phyloP scores from a whole-genome alignment of 1,140 invertebrate species.

The Telenomus remus region DNA sequence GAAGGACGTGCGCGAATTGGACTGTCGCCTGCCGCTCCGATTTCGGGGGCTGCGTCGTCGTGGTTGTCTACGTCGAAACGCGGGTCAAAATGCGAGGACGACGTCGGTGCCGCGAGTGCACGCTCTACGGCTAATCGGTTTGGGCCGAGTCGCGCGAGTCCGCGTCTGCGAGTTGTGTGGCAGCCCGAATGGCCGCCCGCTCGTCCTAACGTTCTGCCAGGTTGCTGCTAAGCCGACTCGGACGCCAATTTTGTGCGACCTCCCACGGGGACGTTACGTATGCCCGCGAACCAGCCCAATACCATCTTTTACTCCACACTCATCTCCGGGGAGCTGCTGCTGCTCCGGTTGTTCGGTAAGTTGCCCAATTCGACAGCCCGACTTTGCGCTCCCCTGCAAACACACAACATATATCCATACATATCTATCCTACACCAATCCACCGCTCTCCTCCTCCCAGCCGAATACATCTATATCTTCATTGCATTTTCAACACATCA shows the following conservation, averaged over 20 bases:
- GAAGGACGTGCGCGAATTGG: constrained; percentile 28
- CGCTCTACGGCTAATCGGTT: not conserved
- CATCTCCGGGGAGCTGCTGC: constrained; percentile 1
- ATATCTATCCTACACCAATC: no score
- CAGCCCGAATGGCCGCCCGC: constrained; percentile 25
- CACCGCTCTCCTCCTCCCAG: no score
- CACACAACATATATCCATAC: not conserved
- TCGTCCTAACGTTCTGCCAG: constrained; percentile 13
- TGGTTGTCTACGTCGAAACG: not conserved
- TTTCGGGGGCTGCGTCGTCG: constrained; percentile 30
- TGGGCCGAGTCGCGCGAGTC: constrained; percentile 4
- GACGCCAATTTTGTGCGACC: not conserved
- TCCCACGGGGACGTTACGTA: constrained; percentile 8
- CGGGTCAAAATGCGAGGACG: constrained; percentile 15
- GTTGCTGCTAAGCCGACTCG: not conserved
- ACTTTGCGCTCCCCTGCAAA: not conserved
- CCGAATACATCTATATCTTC: no score
- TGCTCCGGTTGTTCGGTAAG: constrained; percentile 7
- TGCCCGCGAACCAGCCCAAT: not conserved
- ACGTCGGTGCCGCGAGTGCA: constrained; percentile 19
- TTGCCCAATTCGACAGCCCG: not conserved
- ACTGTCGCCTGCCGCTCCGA: constrained; percentile 30
- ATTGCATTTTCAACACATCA: no score
- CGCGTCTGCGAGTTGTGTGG: constrained; percentile 16
- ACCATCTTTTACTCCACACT: no score